Evolutionary conservation across 1,140 invertebrate species (phyloP), one percentile per base, ranked within the genome.

Genomic region (Ceratina japonica): DNA sequence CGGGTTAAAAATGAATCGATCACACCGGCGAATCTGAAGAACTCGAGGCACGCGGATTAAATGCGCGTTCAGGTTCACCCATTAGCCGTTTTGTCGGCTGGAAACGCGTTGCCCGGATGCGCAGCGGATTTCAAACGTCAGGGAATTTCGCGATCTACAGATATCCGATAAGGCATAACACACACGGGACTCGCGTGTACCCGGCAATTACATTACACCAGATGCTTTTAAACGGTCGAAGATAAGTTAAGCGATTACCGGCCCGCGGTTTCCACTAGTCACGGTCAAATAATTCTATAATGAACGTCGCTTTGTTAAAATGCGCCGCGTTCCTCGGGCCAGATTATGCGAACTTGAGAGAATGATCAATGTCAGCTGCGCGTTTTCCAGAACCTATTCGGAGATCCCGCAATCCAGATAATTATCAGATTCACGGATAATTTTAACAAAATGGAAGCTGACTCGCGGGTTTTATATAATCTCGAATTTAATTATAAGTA

Each of bases 131-230:
- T 68, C 56, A 68, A 80, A 80, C 72, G 72, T 75, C 78, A 27
- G 68, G 44, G 64, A 80, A 74, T 80, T 80, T 75, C 37, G 63
- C 68, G 75, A 69, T 80, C 54, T 27, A 52, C 44, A 62, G 62
- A 68, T 75, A 80, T 66, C n/a, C 27, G 76, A 73, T 65, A 73
- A 73, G 61, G 18, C 59, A 59, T 7, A 44, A 8, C 5, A 44
- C 37, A 37, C 37, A 44, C 37, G 15, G 62, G 44, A 44, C 72
- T 80, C 49, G 78, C 44, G n/a, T 68, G 37, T 37, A 68, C 27
- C 27, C n/a, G n/a, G 72, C 27, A 68, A 80, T 69, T 69, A 80
- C 54, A 63, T 61, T 79, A 27, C 56, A 75, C 15, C 54, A 49
- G 78, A 62, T 75, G 56, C 49, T 64, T 74, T 80, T 68, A 75